Percentiles rank a stretch among this genome's conserved stretches.
Conservation (phyloP, 2,888 invertebrate genomes). For the Autographa gamma region DNA sequence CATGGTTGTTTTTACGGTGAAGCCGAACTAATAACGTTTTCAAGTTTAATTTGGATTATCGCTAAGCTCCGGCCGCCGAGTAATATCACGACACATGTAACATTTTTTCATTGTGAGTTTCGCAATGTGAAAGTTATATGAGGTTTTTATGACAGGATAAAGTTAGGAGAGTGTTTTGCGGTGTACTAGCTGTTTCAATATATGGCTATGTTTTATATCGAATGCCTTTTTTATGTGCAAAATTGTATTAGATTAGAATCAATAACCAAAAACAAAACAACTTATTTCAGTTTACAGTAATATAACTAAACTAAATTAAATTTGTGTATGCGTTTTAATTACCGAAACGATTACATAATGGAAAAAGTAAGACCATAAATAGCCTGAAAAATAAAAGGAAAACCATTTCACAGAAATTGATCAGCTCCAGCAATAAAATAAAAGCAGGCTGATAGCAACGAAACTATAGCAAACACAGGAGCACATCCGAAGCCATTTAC, state of each 20-base stretch:
- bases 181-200: background rate
- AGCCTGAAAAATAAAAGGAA: no score
- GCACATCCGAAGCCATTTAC: conserved; percentile 31
- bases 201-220: background rate
- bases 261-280: no score
- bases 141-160: background rate
- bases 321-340: no score
- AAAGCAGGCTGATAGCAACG: background rate
- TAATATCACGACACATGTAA: conserved; percentile 1
- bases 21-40: conserved; percentile 20
- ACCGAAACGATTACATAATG: no score
- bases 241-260: no score
- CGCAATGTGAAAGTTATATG: background rate
- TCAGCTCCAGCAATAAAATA: background rate
- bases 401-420: background rate
- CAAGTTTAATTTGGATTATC: conserved; percentile 21
- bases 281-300: no score
- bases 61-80: background rate
- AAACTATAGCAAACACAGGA: conserved; percentile 57
- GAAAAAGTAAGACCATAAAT: no score
- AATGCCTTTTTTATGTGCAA: background rate
- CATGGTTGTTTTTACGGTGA: conserved; percentile 25
- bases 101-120: background rate
- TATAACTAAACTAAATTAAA: no score
- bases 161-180: background rate